A percentile compares a stretch with the other conserved stretches of the same genome.
Conservation (phyloP, 1,140 invertebrate species). For the Drosophila pseudoananassae region DNA sequence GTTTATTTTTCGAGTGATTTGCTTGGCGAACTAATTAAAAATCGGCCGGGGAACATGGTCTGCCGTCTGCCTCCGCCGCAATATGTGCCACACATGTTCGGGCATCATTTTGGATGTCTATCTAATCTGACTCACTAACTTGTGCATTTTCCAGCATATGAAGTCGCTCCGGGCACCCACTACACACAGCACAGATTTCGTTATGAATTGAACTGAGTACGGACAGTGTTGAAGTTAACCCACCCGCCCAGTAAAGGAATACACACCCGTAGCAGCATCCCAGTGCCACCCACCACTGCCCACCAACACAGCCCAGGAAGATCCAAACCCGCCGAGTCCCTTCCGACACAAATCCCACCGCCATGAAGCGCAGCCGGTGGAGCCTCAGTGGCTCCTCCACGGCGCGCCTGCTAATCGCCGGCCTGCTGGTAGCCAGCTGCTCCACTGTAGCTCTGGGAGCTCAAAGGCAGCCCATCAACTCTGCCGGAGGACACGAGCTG, state of each 20-base stretch:
- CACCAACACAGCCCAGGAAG: not conserved
- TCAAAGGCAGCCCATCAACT: constrained; percentile 63
- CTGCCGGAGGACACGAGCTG: constrained; percentile 65
- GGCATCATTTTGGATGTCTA: constrained; percentile 10
- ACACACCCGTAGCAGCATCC: constrained; percentile 11
- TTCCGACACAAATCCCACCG: constrained; percentile 10
- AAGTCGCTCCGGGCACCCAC: constrained; percentile 58
- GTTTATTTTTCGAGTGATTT: constrained; percentile 70
- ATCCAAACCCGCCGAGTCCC: constrained; percentile 3
- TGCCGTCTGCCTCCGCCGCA: constrained; percentile 30
- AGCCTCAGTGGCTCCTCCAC: constrained; percentile 60
- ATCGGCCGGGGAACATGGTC: constrained; percentile 20
- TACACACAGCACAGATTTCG: constrained; percentile 37
- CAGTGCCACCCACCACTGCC: constrained; percentile 12
- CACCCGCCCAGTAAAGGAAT: constrained; percentile 17
- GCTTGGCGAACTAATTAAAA: constrained; percentile 72
- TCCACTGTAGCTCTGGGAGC: constrained; percentile 16
- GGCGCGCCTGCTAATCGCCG: constrained; percentile 54
- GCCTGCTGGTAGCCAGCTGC: constrained; percentile 53
- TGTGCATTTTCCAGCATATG: constrained; percentile 61
- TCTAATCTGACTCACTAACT: constrained; percentile 34
- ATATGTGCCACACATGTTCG: constrained; percentile 70
- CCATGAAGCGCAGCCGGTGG: constrained; percentile 76
- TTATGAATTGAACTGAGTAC: constrained; percentile 56
- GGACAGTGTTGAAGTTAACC: constrained; percentile 17